phyloP scores from a whole-genome alignment of 2,888 invertebrate species.

The Abrostola tripartita region DNA sequence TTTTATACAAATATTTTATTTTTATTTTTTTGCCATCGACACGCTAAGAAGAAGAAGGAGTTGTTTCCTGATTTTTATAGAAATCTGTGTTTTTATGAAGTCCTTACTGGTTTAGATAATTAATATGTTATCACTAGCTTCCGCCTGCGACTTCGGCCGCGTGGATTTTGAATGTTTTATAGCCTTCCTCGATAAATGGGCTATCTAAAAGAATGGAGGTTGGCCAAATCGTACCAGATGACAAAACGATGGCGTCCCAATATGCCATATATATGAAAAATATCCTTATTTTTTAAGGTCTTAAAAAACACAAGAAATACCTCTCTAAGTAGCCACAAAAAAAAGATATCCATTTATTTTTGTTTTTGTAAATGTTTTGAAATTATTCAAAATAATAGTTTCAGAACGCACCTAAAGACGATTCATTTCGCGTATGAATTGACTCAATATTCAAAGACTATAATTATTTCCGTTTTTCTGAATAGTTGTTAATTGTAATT shows the following conservation, averaged over 20 bases:
- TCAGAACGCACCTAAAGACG: not conserved
- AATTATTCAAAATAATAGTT: not conserved
- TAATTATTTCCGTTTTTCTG: not conserved
- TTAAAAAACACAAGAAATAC: not conserved
- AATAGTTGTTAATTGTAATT: not conserved
- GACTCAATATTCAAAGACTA: not conserved
- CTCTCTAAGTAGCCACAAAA: not conserved
- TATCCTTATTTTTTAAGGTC: not conserved
- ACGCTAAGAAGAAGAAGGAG: slow-evolving; percentile 9
- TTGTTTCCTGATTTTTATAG: too few species aligned
- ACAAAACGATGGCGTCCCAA: too few species aligned
- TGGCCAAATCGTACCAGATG: too few species aligned
- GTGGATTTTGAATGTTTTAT: too few species aligned
- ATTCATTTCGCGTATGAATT: not conserved
- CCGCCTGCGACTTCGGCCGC: too few species aligned
- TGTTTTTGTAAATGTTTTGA: not conserved
- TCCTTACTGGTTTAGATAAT: too few species aligned
- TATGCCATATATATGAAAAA: not conserved
- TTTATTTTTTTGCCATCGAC: not conserved
- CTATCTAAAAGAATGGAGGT: too few species aligned
- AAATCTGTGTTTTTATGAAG: too few species aligned
- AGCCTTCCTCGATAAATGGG: too few species aligned
- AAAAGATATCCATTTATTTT: not conserved
- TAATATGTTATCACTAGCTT: too few species aligned
- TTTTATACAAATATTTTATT: not conserved